Evolutionary conservation across 23 tunicate species (phyloP).

Genomic region (Ascidia mentula): DNA sequence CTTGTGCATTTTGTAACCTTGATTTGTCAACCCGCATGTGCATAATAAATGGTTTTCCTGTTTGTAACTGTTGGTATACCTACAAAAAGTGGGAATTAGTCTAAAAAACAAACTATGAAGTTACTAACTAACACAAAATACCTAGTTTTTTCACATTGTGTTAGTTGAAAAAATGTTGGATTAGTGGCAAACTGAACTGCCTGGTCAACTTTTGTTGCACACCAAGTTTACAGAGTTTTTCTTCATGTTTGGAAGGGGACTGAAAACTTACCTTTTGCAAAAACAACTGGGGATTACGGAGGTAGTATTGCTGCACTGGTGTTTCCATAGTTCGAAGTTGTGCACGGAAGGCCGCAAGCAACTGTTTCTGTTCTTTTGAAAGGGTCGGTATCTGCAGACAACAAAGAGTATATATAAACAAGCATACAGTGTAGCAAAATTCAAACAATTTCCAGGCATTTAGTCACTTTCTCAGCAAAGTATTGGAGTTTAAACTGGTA

Average conservation of each 20-base stretch:
- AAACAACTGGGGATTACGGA: slow-evolving; percentile 76
- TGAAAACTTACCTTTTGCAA: slow-evolving; percentile 48
- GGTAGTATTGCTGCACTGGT: slow-evolving; percentile 77
- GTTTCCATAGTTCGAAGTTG: slow-evolving; percentile 77
- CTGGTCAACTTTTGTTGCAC: neutral
- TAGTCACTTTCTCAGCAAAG: neutral
- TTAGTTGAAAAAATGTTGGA: no score
- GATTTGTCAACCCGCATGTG: slow-evolving; percentile 43
- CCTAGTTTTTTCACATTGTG: no score
- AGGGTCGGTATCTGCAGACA: slow-evolving; percentile 14
- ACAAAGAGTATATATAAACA: neutral
- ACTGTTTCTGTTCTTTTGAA: slow-evolving; percentile 74
- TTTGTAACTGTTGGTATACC: slow-evolving; percentile 68
- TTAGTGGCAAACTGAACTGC: no score
- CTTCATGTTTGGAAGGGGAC: no score
- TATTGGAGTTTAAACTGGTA: no score
- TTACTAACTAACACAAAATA: neutral
- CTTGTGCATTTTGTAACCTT: neutral
- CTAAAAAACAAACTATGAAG: neutral
- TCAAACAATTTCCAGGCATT: neutral
- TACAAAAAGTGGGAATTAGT: neutral
- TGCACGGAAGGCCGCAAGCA: slow-evolving; percentile 79
- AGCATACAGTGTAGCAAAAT: neutral
- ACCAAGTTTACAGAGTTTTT: neutral
- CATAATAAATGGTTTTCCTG: slow-evolving; percentile 67